A percentile compares a stretch with the other conserved stretches of the same genome.
phyloP scores from a whole-genome alignment of 2,113 vertebrate genomes.

The Vidua chalybeata region DNA sequence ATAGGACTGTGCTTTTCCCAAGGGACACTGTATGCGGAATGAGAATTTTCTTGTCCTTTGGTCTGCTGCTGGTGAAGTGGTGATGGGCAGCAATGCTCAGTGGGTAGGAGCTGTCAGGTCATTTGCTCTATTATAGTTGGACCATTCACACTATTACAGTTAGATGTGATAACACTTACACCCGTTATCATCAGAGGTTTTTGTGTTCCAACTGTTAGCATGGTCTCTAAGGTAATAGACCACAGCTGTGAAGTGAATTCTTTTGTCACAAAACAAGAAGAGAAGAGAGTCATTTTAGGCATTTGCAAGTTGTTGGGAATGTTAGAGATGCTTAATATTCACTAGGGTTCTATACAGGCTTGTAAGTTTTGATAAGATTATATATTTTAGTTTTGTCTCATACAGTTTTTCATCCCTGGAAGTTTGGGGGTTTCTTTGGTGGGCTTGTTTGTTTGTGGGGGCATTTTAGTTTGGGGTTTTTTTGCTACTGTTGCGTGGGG shows the following conservation, averaged over 20 bases:
- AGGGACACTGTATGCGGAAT: slow-evolving; percentile 20
- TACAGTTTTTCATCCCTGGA: not conserved
- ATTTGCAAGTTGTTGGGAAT: not conserved
- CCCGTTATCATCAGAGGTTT: not conserved
- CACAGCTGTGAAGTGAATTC: slow-evolving; percentile 1
- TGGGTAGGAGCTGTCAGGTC: not conserved
- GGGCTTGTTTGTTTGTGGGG: not conserved
- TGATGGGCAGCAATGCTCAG: not conserved
- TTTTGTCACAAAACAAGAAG: not conserved
- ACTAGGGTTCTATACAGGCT: not conserved
- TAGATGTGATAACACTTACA: not conserved
- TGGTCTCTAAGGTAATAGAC: slow-evolving; percentile 4
- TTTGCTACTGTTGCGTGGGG: not conserved
- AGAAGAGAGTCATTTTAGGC: not conserved
- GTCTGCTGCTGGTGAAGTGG: not conserved
- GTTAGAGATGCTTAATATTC: not conserved
- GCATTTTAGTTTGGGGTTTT: not conserved
- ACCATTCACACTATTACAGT: not conserved
- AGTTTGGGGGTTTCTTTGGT: not conserved
- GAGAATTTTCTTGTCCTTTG: slow-evolving; percentile 21
- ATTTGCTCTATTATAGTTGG: not conserved
- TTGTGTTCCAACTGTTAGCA: not conserved
- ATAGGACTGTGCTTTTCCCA: slow-evolving; percentile 25
- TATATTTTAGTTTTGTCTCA: not conserved
- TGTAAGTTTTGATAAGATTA: not conserved